A percentile compares a stretch with the other conserved stretches of the same genome.
phyloP scores from a whole-genome alignment of 2,797 vertebrate species.

The Sitta carolinensis region DNA sequence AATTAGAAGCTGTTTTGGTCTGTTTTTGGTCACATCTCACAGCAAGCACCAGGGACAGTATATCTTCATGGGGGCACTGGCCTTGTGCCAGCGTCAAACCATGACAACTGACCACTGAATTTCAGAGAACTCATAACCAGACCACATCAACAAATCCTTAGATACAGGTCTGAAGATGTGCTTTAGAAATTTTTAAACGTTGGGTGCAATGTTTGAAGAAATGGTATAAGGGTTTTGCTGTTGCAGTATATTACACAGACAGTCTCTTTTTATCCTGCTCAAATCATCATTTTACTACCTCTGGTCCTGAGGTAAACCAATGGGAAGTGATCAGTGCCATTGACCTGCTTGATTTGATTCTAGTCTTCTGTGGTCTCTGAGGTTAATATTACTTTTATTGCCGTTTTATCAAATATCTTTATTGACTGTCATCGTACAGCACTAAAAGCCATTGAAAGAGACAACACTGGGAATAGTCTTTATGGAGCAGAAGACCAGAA shows the following conservation, averaged over 20 bases:
- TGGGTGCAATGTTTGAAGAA: neutral
- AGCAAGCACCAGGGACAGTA: too few species aligned
- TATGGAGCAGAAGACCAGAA: neutral
- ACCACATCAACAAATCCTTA: neutral
- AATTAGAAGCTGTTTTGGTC: too few species aligned
- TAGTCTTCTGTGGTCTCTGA: slow-evolving; percentile 2
- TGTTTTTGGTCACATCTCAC: too few species aligned
- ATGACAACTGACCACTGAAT: neutral
- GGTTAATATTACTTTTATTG: slow-evolving; percentile 54
- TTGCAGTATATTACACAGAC: neutral
- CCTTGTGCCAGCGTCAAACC: too few species aligned
- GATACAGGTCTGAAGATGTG: neutral
- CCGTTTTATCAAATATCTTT: slow-evolving; percentile 20
- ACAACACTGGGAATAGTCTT: neutral
- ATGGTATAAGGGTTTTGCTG: neutral
- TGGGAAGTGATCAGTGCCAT: neutral
- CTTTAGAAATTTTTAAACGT: neutral
- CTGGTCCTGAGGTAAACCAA: slow-evolving; percentile 32
- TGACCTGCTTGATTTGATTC: slow-evolving; percentile 31
- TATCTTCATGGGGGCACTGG: too few species aligned
- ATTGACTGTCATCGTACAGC: neutral
- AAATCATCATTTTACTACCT: slow-evolving; percentile 36
- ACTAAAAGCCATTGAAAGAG: neutral
- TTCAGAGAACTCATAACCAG: neutral
- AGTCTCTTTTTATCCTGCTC: neutral